phyloP scores from a whole-genome alignment of 2,888 invertebrate genomes.

The Nomada fucata region DNA sequence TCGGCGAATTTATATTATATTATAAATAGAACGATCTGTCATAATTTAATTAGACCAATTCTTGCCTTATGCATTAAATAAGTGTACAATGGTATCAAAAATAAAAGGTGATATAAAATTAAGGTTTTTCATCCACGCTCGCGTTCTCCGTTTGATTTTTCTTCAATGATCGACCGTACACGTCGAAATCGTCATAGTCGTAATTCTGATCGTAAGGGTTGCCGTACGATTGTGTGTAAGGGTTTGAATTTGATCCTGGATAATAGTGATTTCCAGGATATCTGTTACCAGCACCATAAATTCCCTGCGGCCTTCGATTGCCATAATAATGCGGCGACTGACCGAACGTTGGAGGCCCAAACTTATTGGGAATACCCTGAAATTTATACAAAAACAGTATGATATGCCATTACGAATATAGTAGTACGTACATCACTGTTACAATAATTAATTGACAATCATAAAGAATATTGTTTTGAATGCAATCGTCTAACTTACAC shows the following conservation, averaged over 20 bases:
- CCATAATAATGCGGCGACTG: constrained; percentile 71
- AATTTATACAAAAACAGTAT: not conserved
- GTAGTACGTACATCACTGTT: not conserved
- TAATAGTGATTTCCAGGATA: constrained; percentile 68
- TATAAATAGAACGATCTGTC: no score
- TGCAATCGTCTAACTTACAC: constrained; percentile 57
- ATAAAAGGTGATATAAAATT: not conserved
- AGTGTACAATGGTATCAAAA: not conserved
- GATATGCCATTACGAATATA: not conserved
- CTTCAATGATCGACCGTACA: constrained; percentile 61
- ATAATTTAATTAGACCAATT: no score
- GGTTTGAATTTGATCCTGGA: constrained; percentile 44
- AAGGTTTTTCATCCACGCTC: constrained; percentile 17
- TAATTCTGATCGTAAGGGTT: constrained; percentile 54
- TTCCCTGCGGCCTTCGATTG: constrained; percentile 68
- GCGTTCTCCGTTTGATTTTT: constrained; percentile 57
- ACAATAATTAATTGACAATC: no score
- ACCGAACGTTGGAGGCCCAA: constrained; percentile 63
- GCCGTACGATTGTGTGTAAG: constrained; percentile 47
- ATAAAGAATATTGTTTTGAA: no score
- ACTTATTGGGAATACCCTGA: constrained; percentile 63
- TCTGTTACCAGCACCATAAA: constrained; percentile 64
- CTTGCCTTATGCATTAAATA: no score
- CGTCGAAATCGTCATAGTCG: constrained; percentile 60
- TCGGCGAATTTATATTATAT: no score